Conservation (phyloP, 2,888 invertebrate species). For the Mythimna ferrago region DNA sequence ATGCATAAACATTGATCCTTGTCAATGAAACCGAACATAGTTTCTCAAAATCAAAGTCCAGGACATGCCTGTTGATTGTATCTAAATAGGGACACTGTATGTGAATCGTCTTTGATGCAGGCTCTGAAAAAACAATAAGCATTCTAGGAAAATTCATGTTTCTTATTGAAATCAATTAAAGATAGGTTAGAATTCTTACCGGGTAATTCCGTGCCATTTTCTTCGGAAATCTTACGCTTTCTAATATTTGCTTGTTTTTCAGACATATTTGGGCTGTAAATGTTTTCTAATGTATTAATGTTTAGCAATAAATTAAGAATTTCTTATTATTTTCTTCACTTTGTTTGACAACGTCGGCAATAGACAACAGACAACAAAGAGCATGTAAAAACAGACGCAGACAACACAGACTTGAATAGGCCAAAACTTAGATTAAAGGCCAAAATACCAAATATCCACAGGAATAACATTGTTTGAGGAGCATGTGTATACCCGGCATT, state of each 20-base stretch:
- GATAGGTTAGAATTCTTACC: slow-evolving; percentile 73
- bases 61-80: slow-evolving; percentile 98
- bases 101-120: slow-evolving; percentile 73
- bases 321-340: neutral
- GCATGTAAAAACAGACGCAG: too few species aligned
- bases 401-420: too few species aligned
- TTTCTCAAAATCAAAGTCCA: slow-evolving; percentile 99
- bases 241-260: slow-evolving; percentile 60
- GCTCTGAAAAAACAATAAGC: slow-evolving; percentile 71
- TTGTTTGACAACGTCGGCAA: slow-evolving; percentile 26
- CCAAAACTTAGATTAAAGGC: too few species aligned
- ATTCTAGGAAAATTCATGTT: neutral
- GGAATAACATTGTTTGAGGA: too few species aligned
- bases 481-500: too few species aligned
- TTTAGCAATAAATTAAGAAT: neutral
- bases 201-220: slow-evolving; percentile 72
- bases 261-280: slow-evolving; percentile 67
- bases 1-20: slow-evolving; percentile 99
- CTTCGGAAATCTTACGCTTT: slow-evolving; percentile 79
- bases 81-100: slow-evolving; percentile 98
- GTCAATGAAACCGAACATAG: slow-evolving; percentile 99
- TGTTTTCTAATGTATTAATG: neutral
- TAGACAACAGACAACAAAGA: too few species aligned
- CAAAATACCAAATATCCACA: too few species aligned
- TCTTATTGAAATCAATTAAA: neutral